Percentiles rank a stretch among this genome's conserved stretches.
These are phyloP conservation scores for Torymus auratus DNA, from an alignment of 2,888 invertebrate genomes.

Conservation along the genomic window DNA sequence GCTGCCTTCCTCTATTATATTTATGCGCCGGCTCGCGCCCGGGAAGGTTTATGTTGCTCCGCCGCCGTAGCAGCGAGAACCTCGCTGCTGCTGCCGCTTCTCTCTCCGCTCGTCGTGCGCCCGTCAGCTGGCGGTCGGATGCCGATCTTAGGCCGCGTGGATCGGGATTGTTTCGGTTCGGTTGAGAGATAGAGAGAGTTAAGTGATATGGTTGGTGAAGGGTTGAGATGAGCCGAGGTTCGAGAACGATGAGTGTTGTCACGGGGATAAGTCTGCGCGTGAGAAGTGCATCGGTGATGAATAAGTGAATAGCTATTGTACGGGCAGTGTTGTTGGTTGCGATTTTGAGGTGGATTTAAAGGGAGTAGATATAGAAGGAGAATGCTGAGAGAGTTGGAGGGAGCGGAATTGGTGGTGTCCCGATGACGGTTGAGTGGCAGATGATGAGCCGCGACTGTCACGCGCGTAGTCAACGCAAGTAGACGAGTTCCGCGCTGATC, in stretches of 20 bases:
- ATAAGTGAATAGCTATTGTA: too few relatives aligned
- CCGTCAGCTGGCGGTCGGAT: too few relatives aligned
- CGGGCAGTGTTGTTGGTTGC: too few relatives aligned
- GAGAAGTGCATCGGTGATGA: too few relatives aligned
- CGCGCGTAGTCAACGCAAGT: slow-evolving; percentile 46
- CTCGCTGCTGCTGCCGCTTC: too few relatives aligned
- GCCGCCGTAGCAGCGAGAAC: background rate
- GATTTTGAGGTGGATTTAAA: too few relatives aligned
- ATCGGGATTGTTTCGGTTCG: too few relatives aligned
- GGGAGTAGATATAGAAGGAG: too few relatives aligned
- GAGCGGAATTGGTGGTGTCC: background rate
- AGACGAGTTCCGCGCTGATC: slow-evolving; percentile 52
- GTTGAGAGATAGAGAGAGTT: too few relatives aligned
- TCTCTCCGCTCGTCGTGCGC: too few relatives aligned
- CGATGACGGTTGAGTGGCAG: slow-evolving; percentile 28
- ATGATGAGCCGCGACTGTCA: slow-evolving; percentile 36
- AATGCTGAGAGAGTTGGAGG: background rate
- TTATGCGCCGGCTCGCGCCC: slow-evolving; percentile 75
- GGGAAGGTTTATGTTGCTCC: slow-evolving; percentile 68
- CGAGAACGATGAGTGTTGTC: slow-evolving; percentile 16
- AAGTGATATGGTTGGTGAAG: background rate
- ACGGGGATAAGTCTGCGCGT: slow-evolving; percentile 17
- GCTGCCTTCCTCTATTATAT: slow-evolving; percentile 73
- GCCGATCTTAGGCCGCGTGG: too few relatives aligned
- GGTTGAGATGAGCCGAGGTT: slow-evolving; percentile 4